These are phyloP conservation scores for Ornithoptera priamus DNA, from an alignment of 2,888 invertebrate species.

Conservation along the genomic window DNA sequence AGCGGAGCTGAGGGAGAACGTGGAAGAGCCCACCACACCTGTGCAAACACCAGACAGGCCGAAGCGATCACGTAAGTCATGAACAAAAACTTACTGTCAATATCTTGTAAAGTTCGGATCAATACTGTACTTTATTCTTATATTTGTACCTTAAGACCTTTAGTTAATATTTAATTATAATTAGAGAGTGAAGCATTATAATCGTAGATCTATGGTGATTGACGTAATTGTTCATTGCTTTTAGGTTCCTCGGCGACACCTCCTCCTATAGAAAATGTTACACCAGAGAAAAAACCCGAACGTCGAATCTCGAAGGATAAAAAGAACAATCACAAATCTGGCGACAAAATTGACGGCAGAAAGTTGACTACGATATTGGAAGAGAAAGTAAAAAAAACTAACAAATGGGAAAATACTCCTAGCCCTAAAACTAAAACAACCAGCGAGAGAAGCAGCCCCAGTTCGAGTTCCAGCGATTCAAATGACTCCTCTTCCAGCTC, in stretches of 20 bases:
- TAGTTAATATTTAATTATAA: too few species aligned
- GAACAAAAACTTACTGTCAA: neutral
- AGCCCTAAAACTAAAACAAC: conserved; percentile 55
- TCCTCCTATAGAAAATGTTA: conserved; percentile 59
- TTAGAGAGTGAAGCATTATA: too few species aligned
- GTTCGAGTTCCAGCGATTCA: conserved; percentile 64
- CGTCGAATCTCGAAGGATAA: conserved; percentile 60
- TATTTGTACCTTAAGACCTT: too few species aligned
- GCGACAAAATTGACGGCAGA: conserved; percentile 57
- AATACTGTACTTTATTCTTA: neutral
- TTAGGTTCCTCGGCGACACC: conserved; percentile 67
- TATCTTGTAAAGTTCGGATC: neutral
- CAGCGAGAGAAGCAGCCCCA: conserved; percentile 60
- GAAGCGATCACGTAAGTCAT: conserved; percentile 36
- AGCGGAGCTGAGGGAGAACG: conserved; percentile 79
- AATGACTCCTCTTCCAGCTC: conserved; percentile 57
- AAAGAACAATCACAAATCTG: conserved; percentile 54
- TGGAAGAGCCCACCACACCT: conserved; percentile 46
- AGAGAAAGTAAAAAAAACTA: conserved; percentile 57
- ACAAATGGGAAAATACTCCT: conserved; percentile 55
- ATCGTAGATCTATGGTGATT: too few species aligned
- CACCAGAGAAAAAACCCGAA: conserved; percentile 61
- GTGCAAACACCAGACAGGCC: conserved; percentile 41
- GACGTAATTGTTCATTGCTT: neutral
- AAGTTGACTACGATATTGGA: conserved; percentile 61